Conservation (phyloP, 1,140 invertebrate genomes). For the Chionoecetes opilio region DNA sequence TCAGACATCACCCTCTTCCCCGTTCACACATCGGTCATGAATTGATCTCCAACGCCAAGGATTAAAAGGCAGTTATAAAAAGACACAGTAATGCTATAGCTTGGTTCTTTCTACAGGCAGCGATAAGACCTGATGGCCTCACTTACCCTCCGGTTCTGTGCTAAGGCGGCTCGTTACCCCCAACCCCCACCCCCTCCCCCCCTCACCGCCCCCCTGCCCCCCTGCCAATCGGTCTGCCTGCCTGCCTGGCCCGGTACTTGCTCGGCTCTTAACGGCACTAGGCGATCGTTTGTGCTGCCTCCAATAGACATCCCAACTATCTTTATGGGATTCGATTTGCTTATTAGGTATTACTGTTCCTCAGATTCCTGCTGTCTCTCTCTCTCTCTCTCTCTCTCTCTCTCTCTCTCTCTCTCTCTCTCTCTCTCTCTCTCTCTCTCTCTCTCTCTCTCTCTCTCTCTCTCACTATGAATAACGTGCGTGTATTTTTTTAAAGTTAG, state of each 20-base stretch:
- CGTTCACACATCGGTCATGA: neutral
- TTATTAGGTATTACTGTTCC: neutral
- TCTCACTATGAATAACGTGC: no score
- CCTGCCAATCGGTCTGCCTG: neutral
- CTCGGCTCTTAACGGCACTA: neutral
- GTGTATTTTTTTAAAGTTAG: no score
- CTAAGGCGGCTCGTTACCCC: neutral
- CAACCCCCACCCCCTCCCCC: no score
- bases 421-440: no score
- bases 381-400: conserved; percentile 27
- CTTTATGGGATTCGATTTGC: conserved; percentile 29
- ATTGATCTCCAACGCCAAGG: neutral
- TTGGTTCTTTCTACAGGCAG: neutral
- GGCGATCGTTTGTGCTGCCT: conserved; percentile 1
- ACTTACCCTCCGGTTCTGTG: neutral
- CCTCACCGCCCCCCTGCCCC: neutral
- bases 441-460: no score
- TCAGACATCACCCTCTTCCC: neutral
- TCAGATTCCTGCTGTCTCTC: neutral
- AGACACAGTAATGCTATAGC: conserved; percentile 11
- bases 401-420: conserved; percentile 1
- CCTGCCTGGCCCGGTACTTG: neutral
- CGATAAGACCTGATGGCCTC: neutral
- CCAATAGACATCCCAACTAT: conserved; percentile 1
- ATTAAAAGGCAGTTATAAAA: conserved; percentile 10